phyloP scores from a whole-genome alignment of 1,140 invertebrate species.

The Heliconius himera region DNA sequence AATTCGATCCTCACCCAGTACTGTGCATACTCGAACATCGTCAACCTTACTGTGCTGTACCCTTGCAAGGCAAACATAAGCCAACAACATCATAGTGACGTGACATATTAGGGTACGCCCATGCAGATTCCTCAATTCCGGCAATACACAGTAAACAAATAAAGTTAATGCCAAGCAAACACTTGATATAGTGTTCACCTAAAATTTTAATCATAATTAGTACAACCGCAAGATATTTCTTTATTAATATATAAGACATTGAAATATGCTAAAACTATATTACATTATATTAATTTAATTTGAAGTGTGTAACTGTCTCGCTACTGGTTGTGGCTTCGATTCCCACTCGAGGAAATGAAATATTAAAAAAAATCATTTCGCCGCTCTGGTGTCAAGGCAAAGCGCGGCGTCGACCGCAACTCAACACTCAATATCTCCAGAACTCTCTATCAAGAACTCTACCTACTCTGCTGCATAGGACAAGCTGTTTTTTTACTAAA shows the following conservation, averaged over 20 bases:
- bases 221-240: not conserved
- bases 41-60: conserved; percentile 68
- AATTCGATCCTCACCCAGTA: conserved; percentile 54
- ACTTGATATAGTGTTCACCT: conserved; percentile 80
- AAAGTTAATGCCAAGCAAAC: conserved; percentile 85
- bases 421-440: too few relatives aligned
- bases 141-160: conserved; percentile 84
- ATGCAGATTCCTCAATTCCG: conserved; percentile 85
- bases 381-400: too few relatives aligned
- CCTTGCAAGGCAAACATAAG: conserved; percentile 83
- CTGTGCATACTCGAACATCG: conserved; percentile 51
- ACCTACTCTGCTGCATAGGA: too few relatives aligned
- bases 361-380: too few relatives aligned
- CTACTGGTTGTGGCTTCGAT: too few relatives aligned
- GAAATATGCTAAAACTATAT: too few relatives aligned
- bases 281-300: too few relatives aligned
- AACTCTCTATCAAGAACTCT: too few relatives aligned
- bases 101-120: conserved; percentile 87
- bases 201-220: conserved; percentile 10
- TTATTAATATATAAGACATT: not conserved
- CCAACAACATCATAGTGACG: conserved; percentile 83
- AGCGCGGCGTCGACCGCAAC: too few relatives aligned
- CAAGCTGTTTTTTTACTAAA: too few relatives aligned
- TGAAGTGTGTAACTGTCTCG: too few relatives aligned
- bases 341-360: too few relatives aligned